Conservation (phyloP, 1,140 invertebrate species). For the Drosophila hydei region DNA sequence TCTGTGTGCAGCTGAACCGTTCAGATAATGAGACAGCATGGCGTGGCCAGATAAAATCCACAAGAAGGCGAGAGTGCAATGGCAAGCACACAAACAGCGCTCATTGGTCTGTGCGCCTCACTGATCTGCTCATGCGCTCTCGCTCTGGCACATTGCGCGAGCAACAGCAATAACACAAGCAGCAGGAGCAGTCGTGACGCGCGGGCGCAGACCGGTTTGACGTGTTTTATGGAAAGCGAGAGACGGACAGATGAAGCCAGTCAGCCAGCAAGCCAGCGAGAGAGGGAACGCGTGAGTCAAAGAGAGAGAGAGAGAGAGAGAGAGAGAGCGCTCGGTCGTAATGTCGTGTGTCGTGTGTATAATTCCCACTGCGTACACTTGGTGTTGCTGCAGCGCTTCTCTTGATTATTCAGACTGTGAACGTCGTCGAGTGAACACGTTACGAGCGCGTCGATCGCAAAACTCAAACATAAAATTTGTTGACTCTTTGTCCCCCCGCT, state of each 20-base stretch:
- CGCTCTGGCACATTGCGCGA: constrained; percentile 12
- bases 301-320: constrained; percentile 1
- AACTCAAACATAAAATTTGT: constrained; percentile 10
- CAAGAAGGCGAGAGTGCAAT: constrained; percentile 55
- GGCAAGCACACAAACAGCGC: constrained; percentile 35
- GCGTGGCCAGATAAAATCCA: constrained; percentile 78
- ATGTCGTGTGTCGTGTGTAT: constrained; percentile 16
- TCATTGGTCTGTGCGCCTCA: constrained; percentile 21
- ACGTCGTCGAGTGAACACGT: constrained; percentile 83
- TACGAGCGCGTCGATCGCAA: constrained; percentile 66
- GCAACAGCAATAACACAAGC: neutral
- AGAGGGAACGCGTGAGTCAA: constrained; percentile 7
- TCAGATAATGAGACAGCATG: constrained; percentile 48
- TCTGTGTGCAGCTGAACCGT: constrained; percentile 31
- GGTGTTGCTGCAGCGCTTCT: constrained; percentile 60
- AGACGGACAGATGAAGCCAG: constrained; percentile 11
- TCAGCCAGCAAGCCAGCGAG: constrained; percentile 16
- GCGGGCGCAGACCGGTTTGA: constrained; percentile 46
- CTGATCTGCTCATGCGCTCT: constrained; percentile 8
- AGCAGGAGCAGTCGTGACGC: constrained; percentile 13
- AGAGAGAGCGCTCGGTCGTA: neutral
- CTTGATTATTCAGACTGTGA: constrained; percentile 78
- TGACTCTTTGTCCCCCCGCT: constrained; percentile 5
- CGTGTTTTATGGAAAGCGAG: constrained; percentile 41
- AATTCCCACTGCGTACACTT: constrained; percentile 74